A percentile compares a stretch with the other conserved stretches of the same genome.
These are phyloP conservation scores for Acrossocheilus fasciatus DNA, from an alignment of 2,797 vertebrate species.

Conservation along the genomic window DNA sequence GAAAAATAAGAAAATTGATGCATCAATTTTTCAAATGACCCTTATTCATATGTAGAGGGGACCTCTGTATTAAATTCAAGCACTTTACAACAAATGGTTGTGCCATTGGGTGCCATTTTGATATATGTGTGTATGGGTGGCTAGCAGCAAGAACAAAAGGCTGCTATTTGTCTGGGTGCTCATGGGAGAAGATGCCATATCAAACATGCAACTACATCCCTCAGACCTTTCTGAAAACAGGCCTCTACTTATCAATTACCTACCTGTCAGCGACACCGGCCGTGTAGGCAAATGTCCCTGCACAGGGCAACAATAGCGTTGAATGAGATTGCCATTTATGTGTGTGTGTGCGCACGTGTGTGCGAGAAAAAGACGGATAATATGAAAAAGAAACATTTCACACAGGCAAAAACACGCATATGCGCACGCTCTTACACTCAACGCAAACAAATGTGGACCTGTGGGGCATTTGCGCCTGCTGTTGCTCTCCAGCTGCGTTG, in stretches of 20 bases:
- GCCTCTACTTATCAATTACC: constrained; percentile 67
- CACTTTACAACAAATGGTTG: constrained; percentile 78
- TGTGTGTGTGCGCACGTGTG: neutral
- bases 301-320: constrained; percentile 47
- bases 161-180: constrained; percentile 78
- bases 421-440: constrained; percentile 29
- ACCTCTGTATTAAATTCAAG: constrained; percentile 77
- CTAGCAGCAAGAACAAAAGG: constrained; percentile 79
- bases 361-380: constrained; percentile 24
- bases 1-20: constrained; percentile 67
- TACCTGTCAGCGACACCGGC: constrained; percentile 62
- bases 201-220: constrained; percentile 66
- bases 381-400: constrained; percentile 50
- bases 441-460: constrained; percentile 52
- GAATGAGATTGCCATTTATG: constrained; percentile 47
- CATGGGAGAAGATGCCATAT: constrained; percentile 70
- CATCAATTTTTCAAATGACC: constrained; percentile 77
- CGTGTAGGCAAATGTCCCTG: constrained; percentile 71
- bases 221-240: constrained; percentile 67
- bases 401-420: constrained; percentile 33
- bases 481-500: constrained; percentile 55
- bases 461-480: constrained; percentile 55
- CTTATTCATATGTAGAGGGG: constrained; percentile 78
- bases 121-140: constrained; percentile 75
- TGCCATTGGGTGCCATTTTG: constrained; percentile 77